phyloP scores from a whole-genome alignment of 37 sponge, comb jelly and placozoan species.

The Halisarca cf. caerulea region DNA sequence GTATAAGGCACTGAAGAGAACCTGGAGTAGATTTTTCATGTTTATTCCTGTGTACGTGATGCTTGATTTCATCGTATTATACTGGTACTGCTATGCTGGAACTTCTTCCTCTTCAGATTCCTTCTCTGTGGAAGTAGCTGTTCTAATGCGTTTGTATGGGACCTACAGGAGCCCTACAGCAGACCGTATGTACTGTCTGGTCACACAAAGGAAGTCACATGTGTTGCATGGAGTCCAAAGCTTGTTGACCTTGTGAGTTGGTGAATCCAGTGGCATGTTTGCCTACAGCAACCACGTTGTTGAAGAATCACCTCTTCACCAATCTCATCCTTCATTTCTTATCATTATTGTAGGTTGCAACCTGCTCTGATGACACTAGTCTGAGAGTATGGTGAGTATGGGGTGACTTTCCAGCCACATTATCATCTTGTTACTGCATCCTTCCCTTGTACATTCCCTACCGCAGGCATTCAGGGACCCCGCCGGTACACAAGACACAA shows the following conservation, averaged over 20 bases:
- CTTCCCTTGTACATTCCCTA: background rate
- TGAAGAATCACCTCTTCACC: no score
- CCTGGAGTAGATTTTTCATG: no score
- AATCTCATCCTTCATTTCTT: no score
- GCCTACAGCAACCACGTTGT: no score
- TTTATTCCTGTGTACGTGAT: no score
- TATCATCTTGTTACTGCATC: background rate
- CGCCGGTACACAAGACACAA: background rate
- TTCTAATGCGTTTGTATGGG: constrained; percentile 66
- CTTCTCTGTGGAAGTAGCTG: constrained; percentile 69
- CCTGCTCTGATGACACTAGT: constrained; percentile 68
- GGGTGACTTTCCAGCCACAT: background rate
- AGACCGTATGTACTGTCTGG: constrained; percentile 48
- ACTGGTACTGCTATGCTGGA: no score
- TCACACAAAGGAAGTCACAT: constrained; percentile 70
- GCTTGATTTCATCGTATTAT: no score
- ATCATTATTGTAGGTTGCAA: constrained; percentile 64
- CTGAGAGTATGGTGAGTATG: constrained; percentile 53
- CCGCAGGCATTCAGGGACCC: no score
- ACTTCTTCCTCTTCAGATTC: constrained; percentile 20
- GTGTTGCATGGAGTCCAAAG: constrained; percentile 73
- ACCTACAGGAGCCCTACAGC: constrained; percentile 39
- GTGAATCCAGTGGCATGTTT: no score
- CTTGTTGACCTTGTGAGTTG: constrained; percentile 33
- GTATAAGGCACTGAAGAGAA: no score